Base-by-base conservation (phyloP, 2,888 invertebrate species). In the Melieria picta region DNA sequence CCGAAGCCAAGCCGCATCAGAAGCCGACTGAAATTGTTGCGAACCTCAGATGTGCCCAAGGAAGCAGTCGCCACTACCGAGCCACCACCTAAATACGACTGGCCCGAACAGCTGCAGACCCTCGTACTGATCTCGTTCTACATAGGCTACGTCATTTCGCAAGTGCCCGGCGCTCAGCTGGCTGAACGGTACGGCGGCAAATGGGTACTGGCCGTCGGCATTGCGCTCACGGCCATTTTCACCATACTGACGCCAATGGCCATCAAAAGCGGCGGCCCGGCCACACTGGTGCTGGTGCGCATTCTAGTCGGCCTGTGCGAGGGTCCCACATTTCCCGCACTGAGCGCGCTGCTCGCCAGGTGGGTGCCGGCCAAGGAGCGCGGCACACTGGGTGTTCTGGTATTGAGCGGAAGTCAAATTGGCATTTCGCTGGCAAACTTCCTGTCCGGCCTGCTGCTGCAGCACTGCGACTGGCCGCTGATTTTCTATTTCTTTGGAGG, bases 131-230 rank as follows among this genome's bases (percentile, higher is more conserved):
- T 92, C 56, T 90, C 93, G 0, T 95, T 95, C 84, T 95, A 93
- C 87, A 93, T 93, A 88, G 94, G 95, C 0, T 95, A 95, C 85
- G 89, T 94, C 0, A 46, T 93, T 0, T 93, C 93, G 0, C 94
- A 95, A 81, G 80, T 95, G 9, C 95, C 95, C 0, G 94, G 94
- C 30, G 95, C 94, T 52, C 87, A 93, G 66, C 79, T 95, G 10
- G 92, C 95, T 0, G 94, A 93, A 79, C 89, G 89, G 74, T 93
- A 92, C 76, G 95, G 95, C 4, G 95, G 94, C 5, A 95, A 95
- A 83, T 92, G 93, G 86, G 90, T 93, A 0, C 88, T 95, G 10
- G 93, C 93, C 0, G 0, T 93, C 46, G 94, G 94, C 55, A 91
- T 95, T 13, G 84, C 95, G 0, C 90, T 91, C 7, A 94, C 95